Conservation (phyloP, 2,113 vertebrate species). For the Megaleporinus macrocephalus region DNA sequence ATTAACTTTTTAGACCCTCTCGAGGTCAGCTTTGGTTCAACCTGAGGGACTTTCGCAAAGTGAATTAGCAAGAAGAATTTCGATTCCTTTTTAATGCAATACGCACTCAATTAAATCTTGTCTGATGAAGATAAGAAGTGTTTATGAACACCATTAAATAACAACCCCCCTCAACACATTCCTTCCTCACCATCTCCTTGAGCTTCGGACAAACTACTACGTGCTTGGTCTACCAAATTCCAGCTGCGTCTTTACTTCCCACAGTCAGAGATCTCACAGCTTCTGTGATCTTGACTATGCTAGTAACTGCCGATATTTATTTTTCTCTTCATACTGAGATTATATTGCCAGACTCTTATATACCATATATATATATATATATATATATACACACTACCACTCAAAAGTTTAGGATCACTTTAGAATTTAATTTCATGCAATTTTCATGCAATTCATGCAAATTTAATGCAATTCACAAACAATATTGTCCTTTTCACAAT, state of each 20-base stretch:
- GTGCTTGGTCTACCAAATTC: neutral
- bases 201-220: neutral
- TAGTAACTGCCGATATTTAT: neutral
- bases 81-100: slow-evolving; percentile 22
- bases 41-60: neutral
- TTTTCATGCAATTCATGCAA: no score
- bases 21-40: slow-evolving; percentile 21
- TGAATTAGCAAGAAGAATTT: slow-evolving; percentile 21
- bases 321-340: slow-evolving; percentile 39
- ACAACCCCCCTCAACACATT: neutral
- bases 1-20: slow-evolving; percentile 1
- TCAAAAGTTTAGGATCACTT: no score
- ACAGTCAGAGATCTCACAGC: neutral
- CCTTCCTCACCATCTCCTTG: neutral
- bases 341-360: neutral
- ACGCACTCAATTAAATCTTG: slow-evolving; percentile 25
- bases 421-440: no score
- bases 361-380: no score
- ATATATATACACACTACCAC: no score
- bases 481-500: no score
- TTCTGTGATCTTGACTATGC: neutral
- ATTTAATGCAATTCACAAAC: no score
- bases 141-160: slow-evolving; percentile 25
- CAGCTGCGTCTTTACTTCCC: neutral
- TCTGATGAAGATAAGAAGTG: slow-evolving; percentile 30